phyloP scores from a whole-genome alignment of 2,113 vertebrate species.

The Trogon melanurus region DNA sequence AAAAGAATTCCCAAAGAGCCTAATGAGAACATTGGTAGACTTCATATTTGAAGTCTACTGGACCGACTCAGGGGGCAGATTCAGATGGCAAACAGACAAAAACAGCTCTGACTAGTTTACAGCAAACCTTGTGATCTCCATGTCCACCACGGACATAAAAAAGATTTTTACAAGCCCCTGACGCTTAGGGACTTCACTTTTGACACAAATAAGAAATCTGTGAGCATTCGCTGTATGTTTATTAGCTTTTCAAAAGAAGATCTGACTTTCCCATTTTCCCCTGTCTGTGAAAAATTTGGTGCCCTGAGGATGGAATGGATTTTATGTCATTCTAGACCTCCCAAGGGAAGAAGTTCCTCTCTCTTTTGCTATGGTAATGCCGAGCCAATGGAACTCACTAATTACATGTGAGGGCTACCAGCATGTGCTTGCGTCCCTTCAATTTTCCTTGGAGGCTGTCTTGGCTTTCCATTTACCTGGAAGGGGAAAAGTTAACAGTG shows the following conservation, averaged over 20 bases:
- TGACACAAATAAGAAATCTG: background rate
- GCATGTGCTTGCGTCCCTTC: rapidly evolving
- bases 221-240: background rate
- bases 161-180: background rate
- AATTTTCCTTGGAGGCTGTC: background rate
- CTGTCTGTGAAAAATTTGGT: background rate
- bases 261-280: background rate
- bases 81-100: background rate
- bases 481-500: background rate
- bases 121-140: background rate
- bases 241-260: background rate
- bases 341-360: background rate
- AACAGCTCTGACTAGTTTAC: background rate
- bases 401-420: background rate
- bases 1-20: background rate
- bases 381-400: background rate
- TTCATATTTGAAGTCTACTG: background rate
- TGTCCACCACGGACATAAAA: background rate
- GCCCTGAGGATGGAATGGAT: background rate
- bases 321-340: background rate
- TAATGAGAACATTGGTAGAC: background rate
- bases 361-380: background rate
- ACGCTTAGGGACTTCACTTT: background rate
- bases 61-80: background rate
- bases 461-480: background rate